Percentiles rank a stretch among this genome's conserved stretches.
phyloP scores from a whole-genome alignment of 1,140 invertebrate species.

The Triops longicaudatus region DNA sequence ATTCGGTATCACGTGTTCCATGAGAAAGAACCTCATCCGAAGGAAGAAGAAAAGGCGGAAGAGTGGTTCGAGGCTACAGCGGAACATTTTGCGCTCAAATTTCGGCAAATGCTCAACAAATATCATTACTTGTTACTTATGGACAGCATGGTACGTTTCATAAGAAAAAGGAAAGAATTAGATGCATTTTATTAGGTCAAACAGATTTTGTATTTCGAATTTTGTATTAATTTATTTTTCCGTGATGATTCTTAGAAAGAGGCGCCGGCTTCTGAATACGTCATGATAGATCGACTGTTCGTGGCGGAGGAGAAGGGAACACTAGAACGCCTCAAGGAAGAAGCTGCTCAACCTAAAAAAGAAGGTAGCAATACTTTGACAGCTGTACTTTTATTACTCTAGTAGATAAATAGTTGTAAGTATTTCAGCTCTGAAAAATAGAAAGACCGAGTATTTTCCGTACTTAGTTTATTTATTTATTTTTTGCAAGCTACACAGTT shows the following conservation, averaged over 20 bases:
- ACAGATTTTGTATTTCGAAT: slow-evolving; percentile 16
- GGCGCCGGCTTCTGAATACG: slow-evolving; percentile 57
- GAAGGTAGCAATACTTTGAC: not conserved
- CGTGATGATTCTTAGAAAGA: slow-evolving; percentile 44
- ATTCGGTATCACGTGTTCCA: slow-evolving; percentile 74
- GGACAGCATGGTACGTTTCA: slow-evolving; percentile 64
- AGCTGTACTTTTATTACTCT: not conserved
- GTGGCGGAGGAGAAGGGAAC: slow-evolving; percentile 54
- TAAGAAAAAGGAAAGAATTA: not conserved
- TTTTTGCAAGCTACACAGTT: too few relatives aligned
- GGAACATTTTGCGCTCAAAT: slow-evolving; percentile 62
- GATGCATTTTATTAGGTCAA: not conserved
- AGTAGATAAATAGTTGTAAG: not conserved
- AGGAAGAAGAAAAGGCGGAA: slow-evolving; percentile 64
- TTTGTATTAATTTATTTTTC: not conserved
- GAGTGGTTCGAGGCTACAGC: slow-evolving; percentile 65
- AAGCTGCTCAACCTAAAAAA: slow-evolving; percentile 34
- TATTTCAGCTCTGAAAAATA: too few relatives aligned
- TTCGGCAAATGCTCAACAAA: slow-evolving; percentile 63
- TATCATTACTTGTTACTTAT: slow-evolving; percentile 68
- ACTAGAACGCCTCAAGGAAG: slow-evolving; percentile 46
- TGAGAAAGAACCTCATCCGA: slow-evolving; percentile 53
- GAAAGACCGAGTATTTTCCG: too few relatives aligned
- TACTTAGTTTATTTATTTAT: too few relatives aligned
- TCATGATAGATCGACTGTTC: slow-evolving; percentile 62